A percentile compares a stretch with the other conserved stretches of the same genome.
Conservation (phyloP, 2,797 vertebrate species). For the Chloroceryle amazona region DNA sequence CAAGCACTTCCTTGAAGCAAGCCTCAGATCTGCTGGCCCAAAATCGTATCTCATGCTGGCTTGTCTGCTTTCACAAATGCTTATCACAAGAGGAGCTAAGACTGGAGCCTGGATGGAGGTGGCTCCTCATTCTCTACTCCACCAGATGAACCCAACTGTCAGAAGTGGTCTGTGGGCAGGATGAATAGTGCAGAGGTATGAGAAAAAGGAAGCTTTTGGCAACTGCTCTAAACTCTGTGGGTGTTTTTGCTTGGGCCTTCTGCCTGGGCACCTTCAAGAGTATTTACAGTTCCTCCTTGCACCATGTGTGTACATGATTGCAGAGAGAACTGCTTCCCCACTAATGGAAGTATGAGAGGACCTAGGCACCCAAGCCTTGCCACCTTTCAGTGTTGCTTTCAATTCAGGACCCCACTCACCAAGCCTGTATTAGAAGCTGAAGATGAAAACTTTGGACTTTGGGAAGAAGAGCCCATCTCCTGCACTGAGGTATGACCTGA, state of each 20-base stretch:
- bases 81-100: not conserved
- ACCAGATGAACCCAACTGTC: not conserved
- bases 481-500: not conserved
- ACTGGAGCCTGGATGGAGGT: not conserved
- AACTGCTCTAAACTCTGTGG: not conserved
- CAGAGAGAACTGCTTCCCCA: not conserved
- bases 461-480: not conserved
- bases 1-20: not conserved
- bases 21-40: not conserved
- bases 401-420: not conserved
- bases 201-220: not conserved
- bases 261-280: not conserved
- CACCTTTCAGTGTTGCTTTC: not conserved
- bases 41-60: not conserved
- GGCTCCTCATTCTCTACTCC: not conserved
- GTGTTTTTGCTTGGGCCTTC: not conserved
- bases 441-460: not conserved
- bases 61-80: not conserved
- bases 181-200: not conserved
- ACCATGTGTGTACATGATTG: accelerated
- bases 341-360: not conserved
- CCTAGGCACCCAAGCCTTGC: not conserved
- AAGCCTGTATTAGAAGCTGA: not conserved
- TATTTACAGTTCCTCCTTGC: not conserved
- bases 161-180: not conserved